Base-by-base conservation (phyloP, 2,888 invertebrate species). In the Drosophila mettleri region DNA sequence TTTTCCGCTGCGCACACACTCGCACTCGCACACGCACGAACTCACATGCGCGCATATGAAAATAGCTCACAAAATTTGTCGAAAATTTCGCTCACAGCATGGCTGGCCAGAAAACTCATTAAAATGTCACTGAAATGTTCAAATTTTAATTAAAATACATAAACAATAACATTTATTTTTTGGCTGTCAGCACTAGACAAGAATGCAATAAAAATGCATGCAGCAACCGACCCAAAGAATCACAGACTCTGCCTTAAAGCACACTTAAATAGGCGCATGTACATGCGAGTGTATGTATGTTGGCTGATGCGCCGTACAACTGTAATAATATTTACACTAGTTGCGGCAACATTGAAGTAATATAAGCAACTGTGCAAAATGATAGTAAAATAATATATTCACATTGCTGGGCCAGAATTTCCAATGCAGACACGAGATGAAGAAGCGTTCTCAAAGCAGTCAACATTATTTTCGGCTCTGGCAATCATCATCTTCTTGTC, bases 71-170 rank as follows among this genome's bases (percentile, higher is more conserved):
- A 63, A 52, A 79, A 76, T 69, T 67, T 69, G 60, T 45, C 52
- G 46, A 59, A 59, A 69, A 65, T 77, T 63, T 62, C 20, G 60
- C 57, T 39, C 43, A 60, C 31, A 51, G 38, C n/a, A 48, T 51
- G 43, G 45, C 39, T 49, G 55, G 48, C 49, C 64, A 57, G 66
- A 78, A 88, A 86, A 72, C 87, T 72, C 85, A 84, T 85, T 85
- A 87, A 88, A 84, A 69, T 84, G 87, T 88, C 85, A 88, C 76
- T 70, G 62, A 78, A 88, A 85, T 81, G 82, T 69, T 85, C 46
- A 73, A 81, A 84, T 87, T 85, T 88, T 81, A 89, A 89, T 89
- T 89, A 85, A 81, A 85, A 85, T 77, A 57, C 86, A 81, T 89
- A 81, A 85, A 85, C 79, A 89, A 85, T 84, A 85, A 64, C 49